phyloP scores from a whole-genome alignment of 2,888 invertebrate genomes.

The Gonocerus acuteangulatus region DNA sequence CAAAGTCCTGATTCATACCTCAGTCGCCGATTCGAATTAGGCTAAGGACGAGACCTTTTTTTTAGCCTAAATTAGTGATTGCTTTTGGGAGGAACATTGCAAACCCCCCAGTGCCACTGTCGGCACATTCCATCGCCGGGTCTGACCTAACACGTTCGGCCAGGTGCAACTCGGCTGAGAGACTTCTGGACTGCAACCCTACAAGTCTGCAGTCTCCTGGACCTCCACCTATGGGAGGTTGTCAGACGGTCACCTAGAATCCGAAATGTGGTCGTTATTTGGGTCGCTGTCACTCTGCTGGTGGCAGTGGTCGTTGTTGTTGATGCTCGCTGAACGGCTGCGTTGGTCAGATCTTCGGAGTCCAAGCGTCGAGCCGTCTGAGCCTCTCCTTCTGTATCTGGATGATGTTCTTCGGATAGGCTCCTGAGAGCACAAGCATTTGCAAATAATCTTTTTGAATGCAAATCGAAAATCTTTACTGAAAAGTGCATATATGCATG shows the following conservation, averaged over 20 bases:
- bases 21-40: too few relatives aligned
- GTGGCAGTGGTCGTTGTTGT: constrained; percentile 33
- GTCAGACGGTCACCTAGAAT: constrained; percentile 38
- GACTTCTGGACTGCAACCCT: background rate
- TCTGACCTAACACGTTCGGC: too few relatives aligned
- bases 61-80: too few relatives aligned
- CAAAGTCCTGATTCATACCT: too few relatives aligned
- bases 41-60: too few relatives aligned
- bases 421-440: constrained; percentile 47
- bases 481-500: constrained; percentile 88
- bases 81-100: too few relatives aligned
- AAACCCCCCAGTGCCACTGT: too few relatives aligned
- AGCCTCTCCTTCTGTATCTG: constrained; percentile 38
- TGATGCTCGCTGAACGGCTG: constrained; percentile 32
- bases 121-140: too few relatives aligned
- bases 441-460: constrained; percentile 85
- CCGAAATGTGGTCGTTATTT: constrained; percentile 38
- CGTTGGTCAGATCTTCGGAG: constrained; percentile 43
- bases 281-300: constrained; percentile 39
- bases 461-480: constrained; percentile 92
- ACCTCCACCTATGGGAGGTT: constrained; percentile 15
- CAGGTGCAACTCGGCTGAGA: too few relatives aligned
- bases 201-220: background rate
- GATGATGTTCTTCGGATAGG: constrained; percentile 30
- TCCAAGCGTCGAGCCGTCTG: constrained; percentile 43